phyloP scores from a whole-genome alignment of 2,888 invertebrate species.

The Hyppa rectilinea region DNA sequence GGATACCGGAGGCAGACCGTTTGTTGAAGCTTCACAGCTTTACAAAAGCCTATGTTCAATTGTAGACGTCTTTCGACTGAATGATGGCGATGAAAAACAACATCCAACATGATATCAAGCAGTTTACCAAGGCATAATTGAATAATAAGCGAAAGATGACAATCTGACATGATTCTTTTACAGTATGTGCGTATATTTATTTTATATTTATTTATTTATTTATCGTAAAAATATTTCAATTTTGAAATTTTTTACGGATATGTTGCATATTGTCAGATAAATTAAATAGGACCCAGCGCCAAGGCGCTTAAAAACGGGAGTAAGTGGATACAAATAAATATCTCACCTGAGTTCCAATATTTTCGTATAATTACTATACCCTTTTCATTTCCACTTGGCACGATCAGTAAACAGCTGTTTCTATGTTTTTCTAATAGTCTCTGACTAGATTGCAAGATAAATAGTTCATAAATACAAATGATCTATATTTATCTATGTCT shows the following conservation, averaged over 20 bases:
- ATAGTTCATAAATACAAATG: constrained; percentile 54
- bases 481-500: constrained; percentile 58
- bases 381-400: constrained; percentile 34
- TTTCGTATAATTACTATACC: constrained; percentile 4
- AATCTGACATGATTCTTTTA: no score
- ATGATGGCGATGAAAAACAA: not conserved
- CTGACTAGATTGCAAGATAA: constrained; percentile 31
- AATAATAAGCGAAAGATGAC: no score
- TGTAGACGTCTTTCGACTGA: no score
- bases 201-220: no score
- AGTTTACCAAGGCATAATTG: no score
- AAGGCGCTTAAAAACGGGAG: no score
- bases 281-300: no score
- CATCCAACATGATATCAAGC: not conserved
- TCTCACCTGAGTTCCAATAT: not conserved
- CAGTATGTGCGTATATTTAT: no score
- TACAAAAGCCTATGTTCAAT: not conserved
- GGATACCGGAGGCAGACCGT: no score
- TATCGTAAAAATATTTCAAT: no score
- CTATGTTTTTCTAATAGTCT: constrained; percentile 44
- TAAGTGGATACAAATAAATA: not conserved
- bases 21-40: not conserved
- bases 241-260: no score
- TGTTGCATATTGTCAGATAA: no score
- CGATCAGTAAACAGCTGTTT: constrained; percentile 51